Conservation (phyloP, 2,797 vertebrate genomes). For the Sebastes matsubarae region DNA sequence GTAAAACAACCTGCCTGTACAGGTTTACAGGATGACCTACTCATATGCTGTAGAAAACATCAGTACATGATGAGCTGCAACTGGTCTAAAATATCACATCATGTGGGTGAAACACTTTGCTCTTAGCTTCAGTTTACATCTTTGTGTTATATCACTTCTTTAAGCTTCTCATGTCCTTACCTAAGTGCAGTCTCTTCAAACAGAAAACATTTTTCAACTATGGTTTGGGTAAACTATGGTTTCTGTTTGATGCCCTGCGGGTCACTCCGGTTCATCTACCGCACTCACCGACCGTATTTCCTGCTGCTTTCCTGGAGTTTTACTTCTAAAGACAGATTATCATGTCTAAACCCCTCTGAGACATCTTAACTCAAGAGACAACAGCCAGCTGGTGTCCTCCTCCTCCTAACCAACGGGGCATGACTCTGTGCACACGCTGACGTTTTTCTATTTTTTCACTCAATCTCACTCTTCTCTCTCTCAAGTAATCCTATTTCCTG, state of each 20-base stretch:
- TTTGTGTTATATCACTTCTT: not conserved
- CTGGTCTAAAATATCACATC: not conserved
- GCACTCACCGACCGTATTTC: not conserved
- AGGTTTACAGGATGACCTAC: not conserved
- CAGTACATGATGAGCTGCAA: not conserved
- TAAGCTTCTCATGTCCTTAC: not conserved
- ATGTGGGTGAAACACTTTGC: not conserved
- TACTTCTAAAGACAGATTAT: not conserved
- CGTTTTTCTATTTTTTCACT: not conserved
- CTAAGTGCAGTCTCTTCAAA: conserved; percentile 3
- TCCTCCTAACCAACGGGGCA: not conserved
- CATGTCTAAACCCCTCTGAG: not conserved
- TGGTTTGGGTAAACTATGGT: not conserved
- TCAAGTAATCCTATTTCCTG: conserved; percentile 1
- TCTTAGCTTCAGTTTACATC: not conserved
- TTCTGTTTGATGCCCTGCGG: not conserved
- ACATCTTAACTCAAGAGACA: not conserved
- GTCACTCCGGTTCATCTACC: not conserved
- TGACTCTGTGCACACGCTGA: not conserved
- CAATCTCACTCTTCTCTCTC: not conserved
- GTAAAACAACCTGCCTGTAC: not conserved
- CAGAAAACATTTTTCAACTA: not conserved
- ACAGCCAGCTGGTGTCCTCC: not conserved
- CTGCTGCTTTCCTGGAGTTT: not conserved
- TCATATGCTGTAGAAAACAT: not conserved